Conservation (phyloP, 2,888 invertebrate species). For the Synergus gifuensis region DNA sequence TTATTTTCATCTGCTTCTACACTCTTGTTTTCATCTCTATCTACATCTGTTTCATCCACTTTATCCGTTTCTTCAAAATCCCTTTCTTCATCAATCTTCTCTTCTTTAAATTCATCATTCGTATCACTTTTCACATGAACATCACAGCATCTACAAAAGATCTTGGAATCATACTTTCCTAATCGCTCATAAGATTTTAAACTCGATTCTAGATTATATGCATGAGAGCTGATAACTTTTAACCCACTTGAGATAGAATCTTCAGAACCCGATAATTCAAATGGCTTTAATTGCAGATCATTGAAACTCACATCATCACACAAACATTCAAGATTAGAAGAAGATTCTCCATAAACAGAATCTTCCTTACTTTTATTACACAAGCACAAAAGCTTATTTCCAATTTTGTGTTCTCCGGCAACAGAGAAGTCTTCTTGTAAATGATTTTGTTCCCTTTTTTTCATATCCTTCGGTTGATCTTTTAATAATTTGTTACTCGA, state of each 20-base stretch:
- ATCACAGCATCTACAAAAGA: background rate
- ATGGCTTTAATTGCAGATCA: background rate
- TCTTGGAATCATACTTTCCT: background rate
- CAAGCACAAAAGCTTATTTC: background rate
- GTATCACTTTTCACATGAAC: background rate
- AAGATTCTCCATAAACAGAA: background rate
- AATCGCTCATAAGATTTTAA: background rate
- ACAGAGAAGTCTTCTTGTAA: too few relatives aligned
- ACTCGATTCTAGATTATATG: background rate
- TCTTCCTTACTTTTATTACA: background rate
- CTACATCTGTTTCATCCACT: background rate
- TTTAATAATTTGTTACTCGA: background rate
- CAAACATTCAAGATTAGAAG: background rate
- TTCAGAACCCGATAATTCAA: background rate
- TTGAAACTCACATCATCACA: background rate
- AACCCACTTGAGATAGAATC: background rate
- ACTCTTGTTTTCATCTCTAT: background rate
- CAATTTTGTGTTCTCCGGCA: background rate
- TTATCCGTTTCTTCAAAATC: background rate
- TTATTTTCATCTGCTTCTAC: too few relatives aligned
- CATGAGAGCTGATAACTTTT: background rate
- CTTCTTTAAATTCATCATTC: background rate
- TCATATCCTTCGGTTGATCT: background rate
- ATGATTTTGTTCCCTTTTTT: background rate
- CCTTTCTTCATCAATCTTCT: background rate